Base-by-base conservation (phyloP, 2,113 vertebrate species). In the Arizona elegans region DNA sequence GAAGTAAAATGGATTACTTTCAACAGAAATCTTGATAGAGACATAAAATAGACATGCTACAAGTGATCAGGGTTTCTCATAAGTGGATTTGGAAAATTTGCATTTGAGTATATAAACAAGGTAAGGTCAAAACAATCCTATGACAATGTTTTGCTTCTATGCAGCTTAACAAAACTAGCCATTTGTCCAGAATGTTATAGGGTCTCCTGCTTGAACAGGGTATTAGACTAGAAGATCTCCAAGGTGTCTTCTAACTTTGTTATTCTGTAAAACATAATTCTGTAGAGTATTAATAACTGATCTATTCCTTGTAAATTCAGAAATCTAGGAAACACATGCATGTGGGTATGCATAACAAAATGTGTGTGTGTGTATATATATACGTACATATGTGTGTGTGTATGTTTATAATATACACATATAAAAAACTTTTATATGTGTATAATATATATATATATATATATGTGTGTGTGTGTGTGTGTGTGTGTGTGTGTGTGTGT, bases 1-100 rank as follows among this genome's bases (percentile, higher is more conserved):
- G 92, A 86, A 96, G 96, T 90, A 94, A 94, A 96, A 94, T 91
- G 92, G 86, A 54, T 38, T 93, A 87, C 96, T 90, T 96, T 95
- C 75, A 95, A 94, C 86, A 93, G 89, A 96, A 89, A 90, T 87
- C 6, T 85, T 70, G 89, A 90, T 55, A 38, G 6, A 90, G 93
- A 91, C 38, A 91, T 3, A 19, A 94, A 87, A 38, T 13, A 6
- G 58, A 53, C 81, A 70, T 85, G 17, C 11, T 0, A 11, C 7
- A 3, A 92, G 50, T 90, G 92, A 92, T 95, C 92, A 91, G 85
- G 56, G 21, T 58, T 58, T 92, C 89, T 43, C 56, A 52, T 90
- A 89, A 33, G 87, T 94, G 70, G 81, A 94, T 95, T 93, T 91
- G 19, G 90, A 89, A 95, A 95, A n/a, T 93, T 93, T 87, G 91